Evolutionary conservation across 2,113 vertebrate species (phyloP).

Genomic region (Xenopus laevis): DNA sequence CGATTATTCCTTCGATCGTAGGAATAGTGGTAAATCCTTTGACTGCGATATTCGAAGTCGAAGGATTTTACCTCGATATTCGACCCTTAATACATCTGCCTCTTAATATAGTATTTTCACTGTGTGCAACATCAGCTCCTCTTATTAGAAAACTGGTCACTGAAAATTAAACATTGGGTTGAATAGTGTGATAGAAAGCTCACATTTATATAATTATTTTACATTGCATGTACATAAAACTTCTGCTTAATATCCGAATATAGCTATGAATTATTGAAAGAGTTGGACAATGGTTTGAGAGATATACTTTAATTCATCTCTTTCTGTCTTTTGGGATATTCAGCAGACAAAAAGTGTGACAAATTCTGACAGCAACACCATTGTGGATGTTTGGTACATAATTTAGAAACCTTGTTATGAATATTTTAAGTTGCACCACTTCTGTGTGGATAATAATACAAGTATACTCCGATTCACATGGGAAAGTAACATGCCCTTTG

Average conservation of each 20-base stretch:
- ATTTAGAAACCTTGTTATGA: conserved; percentile 61
- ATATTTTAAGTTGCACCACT: conserved; percentile 61
- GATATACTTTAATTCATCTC: conserved; percentile 50
- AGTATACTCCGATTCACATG: conserved; percentile 57
- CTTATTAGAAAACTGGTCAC: too few relatives aligned
- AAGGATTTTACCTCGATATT: too few relatives aligned
- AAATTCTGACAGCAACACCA: conserved; percentile 55
- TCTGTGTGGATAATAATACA: conserved; percentile 57
- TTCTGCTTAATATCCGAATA: conserved; percentile 8
- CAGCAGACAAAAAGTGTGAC: conserved; percentile 55
- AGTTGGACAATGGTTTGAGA: conserved; percentile 56
- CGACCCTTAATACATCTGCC: too few relatives aligned
- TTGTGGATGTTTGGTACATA: conserved; percentile 57
- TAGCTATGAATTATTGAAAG: conserved; percentile 61
- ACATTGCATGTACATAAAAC: too few relatives aligned
- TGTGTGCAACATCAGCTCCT: too few relatives aligned
- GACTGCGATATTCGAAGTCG: too few relatives aligned
- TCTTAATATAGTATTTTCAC: too few relatives aligned
- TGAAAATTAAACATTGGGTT: too few relatives aligned
- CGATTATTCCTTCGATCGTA: too few relatives aligned
- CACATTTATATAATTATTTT: too few relatives aligned
- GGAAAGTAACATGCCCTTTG: conserved; percentile 49
- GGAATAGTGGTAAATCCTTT: too few relatives aligned
- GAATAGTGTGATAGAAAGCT: too few relatives aligned
- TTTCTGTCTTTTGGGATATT: conserved; percentile 56